Percentiles rank a stretch among this genome's conserved stretches.
Evolutionary conservation across 2,888 invertebrate species (phyloP).

Genomic region (Ischnura elegans): DNA sequence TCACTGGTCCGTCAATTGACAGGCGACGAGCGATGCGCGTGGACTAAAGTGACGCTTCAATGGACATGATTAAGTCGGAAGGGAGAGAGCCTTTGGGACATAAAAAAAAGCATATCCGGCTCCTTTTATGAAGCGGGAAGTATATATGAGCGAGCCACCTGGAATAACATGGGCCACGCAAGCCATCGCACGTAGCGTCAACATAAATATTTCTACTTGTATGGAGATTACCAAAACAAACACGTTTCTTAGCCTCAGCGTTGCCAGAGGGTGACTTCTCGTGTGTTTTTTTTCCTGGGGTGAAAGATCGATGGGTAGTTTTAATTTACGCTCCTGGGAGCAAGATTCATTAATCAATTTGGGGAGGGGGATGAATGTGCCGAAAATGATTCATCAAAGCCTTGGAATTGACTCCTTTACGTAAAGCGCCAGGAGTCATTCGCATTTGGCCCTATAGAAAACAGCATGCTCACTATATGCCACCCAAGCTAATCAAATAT

Average conservation of each 20-base stretch:
- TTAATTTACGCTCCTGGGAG: background rate
- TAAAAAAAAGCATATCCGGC: constrained; percentile 6
- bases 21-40: background rate
- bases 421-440: background rate
- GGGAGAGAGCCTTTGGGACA: background rate
- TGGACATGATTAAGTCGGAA: constrained; percentile 50
- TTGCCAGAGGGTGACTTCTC: background rate
- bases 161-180: background rate
- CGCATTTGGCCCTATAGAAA: background rate
- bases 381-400: background rate
- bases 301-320: background rate
- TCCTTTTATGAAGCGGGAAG: background rate
- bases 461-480: background rate
- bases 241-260: background rate
- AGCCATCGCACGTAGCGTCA: background rate
- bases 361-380: background rate
- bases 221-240: constrained; percentile 22
- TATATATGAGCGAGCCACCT: background rate
- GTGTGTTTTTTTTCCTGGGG: background rate
- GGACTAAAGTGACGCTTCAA: constrained; percentile 25
- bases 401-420: background rate
- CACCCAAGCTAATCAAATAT: background rate
- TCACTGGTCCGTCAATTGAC: constrained; percentile 27
- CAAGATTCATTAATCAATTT: background rate
- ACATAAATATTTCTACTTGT: background rate